phyloP scores from a whole-genome alignment of 2,797 vertebrate species.

The Rhinichthys osculus region DNA sequence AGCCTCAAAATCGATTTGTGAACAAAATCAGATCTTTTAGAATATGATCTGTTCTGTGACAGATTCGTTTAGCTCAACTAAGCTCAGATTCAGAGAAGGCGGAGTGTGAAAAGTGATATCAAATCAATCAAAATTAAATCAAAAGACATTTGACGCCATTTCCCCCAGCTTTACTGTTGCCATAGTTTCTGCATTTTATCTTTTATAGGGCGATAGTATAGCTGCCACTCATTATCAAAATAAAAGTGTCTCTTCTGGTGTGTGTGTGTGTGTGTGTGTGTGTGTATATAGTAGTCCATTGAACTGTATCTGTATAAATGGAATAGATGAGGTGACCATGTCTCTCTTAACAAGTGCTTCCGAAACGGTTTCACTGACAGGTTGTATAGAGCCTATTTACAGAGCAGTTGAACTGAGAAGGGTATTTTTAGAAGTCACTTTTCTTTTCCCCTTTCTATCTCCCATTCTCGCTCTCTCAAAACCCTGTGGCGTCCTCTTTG shows the following conservation, averaged over 20 bases:
- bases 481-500: constrained; percentile 41
- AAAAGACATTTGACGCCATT: not conserved
- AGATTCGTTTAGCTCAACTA: not conserved
- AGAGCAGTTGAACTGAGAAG: constrained; percentile 65
- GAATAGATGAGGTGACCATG: constrained; percentile 71
- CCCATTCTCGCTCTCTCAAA: constrained; percentile 12
- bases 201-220: not conserved
- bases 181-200: not conserved
- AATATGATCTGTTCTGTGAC: not conserved
- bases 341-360: constrained; percentile 75
- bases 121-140: constrained; percentile 25
- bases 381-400: constrained; percentile 73
- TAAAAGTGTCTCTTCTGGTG: constrained; percentile 28
- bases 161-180: not conserved
- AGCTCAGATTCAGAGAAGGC: not conserved
- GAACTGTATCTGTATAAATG: constrained; percentile 62
- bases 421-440: constrained; percentile 75
- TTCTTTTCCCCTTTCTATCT: constrained; percentile 39
- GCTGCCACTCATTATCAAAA: constrained; percentile 22
- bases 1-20: constrained; percentile 3
- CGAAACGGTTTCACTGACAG: constrained; percentile 67
- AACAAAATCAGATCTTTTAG: constrained; percentile 1
- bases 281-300: constrained; percentile 47
- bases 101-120: not conserved
- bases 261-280: not conserved